Evolutionary conservation across 2,888 invertebrate genomes (phyloP), one percentile per base, ranked within the genome.

Genomic region (Empis stercorea): DNA sequence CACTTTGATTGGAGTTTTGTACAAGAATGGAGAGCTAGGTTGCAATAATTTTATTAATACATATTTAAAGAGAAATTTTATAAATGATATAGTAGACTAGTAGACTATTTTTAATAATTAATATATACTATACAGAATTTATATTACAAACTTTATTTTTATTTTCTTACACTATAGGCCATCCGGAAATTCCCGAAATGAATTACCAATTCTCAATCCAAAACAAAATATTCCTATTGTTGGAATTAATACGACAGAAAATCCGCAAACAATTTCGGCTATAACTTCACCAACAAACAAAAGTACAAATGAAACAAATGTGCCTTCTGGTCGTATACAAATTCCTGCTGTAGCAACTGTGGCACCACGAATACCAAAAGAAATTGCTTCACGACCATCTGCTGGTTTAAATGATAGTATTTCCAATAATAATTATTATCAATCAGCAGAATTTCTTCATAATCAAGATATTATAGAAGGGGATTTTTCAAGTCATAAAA

Each of bases 1-100:
- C 70, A 75, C 53, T 79, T 78, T 52, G 82, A 82, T 62, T 82
- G 82, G 82, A 81, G 82, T 61, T 82, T 81, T 62, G 81, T 82
- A 43, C 82, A 82, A 64, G 78, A 78, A 60, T 82, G 82, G 82
- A 73, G 82, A 60, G 75, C 78, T 68, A 75, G 80, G 80, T 80
- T 20, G 10, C 40, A 43, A 32, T 42, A 20, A 4, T 20, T 20
- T 20, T 20, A 4, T 20, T n/a, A n/a, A n/a, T n/a, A n/a, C n/a
- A n/a, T n/a, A n/a, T n/a, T n/a, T n/a, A n/a, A n/a, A n/a, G n/a
- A n/a, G n/a, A n/a, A n/a, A n/a, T n/a, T n/a, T n/a, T n/a, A n/a
- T n/a, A n/a, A n/a, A n/a, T n/a, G n/a, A n/a, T n/a, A n/a, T n/a
- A n/a, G n/a, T n/a, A n/a, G n/a, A n/a, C n/a, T n/a, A n/a, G n/a